Conservation (phyloP, 2,888 invertebrate species). For the Acanthoscelides obtectus region DNA sequence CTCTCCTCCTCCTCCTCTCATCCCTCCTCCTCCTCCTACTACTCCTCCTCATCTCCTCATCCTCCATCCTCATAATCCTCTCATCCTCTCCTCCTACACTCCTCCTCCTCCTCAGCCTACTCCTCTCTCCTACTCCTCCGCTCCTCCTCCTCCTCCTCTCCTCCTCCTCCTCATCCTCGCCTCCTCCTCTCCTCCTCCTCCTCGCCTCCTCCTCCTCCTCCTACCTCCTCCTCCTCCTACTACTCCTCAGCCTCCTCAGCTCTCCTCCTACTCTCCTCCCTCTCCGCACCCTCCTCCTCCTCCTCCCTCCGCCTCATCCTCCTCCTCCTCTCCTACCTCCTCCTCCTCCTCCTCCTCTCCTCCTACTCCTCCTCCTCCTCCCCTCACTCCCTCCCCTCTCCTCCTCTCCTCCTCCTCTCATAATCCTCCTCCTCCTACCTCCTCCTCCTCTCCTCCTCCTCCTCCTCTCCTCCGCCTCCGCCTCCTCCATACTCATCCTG, state of each 20-base stretch:
- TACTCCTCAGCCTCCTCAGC: neutral
- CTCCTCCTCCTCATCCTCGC: no score
- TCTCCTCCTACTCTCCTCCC: neutral
- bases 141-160: no score
- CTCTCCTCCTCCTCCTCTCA: neutral
- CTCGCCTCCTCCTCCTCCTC: no score
- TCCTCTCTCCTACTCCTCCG: neutral
- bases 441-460: neutral
- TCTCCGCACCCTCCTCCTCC: no score
- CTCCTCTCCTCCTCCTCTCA: neutral
- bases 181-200: no score
- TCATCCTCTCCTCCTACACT: neutral
- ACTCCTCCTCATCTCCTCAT: neutral
- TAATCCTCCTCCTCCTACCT: no score
- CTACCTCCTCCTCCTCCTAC: no score
- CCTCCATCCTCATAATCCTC: neutral
- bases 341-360: no score
- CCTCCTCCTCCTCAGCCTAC: neutral
- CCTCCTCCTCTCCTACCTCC: no score
- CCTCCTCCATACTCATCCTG: neutral
- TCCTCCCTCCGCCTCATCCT: no score
- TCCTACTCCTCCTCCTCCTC: no score
- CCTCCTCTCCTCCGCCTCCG: neutral
- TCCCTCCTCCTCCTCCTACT: no score
- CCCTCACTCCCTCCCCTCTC: neutral